Base-by-base conservation (phyloP, 2,797 vertebrate species). In the Mus caroli region DNA sequence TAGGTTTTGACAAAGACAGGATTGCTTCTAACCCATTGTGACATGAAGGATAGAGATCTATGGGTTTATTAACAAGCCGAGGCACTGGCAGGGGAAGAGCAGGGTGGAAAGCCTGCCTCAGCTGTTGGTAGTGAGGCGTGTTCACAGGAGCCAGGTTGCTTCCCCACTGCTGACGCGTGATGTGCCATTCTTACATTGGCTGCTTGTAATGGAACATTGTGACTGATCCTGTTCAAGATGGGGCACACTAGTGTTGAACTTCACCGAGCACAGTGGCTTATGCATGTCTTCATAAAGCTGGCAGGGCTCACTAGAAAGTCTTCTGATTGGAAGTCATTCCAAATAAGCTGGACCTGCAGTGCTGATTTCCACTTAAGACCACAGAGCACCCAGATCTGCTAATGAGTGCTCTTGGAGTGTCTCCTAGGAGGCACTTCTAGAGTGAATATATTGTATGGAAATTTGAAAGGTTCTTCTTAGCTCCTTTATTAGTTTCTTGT, bases 401-500 rank as follows among this genome's bases (percentile, higher is more conserved):
- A 19, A 26, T 64, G 75, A 4, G 54, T 69, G 58, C 19, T 20
- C n/a, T 40, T 89, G n/a, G 43, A 78, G 31, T 8, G 5, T 76
- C 79, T 94, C 31, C 22, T 75, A 82, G 58, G 50, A 85, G 11
- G 75, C 26, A 43, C 84, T 95, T 93, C 12, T 86, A 83, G 84
- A 90, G 34, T 75, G 20, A 78, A 2, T 37, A 0, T 88, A 75
- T 62, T 86, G 82, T 80, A 76, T 86, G 84, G 52, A 67, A 20
- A 90, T 85, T 92, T 80, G 79, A 83, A 84, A 84, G 22, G 12
- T 77, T 62, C 95, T 87, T 78, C 37, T 91, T 80, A 78, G 15
- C 28, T 89, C 20, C 20, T 91, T 71, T 85, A 24, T 88, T 94
- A 80, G 71, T 95, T 96, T 92, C n/a, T 34, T 94, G 26, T 94